phyloP scores from a whole-genome alignment of 2,797 vertebrate genomes.

The Paramormyrops hopkinsi region DNA sequence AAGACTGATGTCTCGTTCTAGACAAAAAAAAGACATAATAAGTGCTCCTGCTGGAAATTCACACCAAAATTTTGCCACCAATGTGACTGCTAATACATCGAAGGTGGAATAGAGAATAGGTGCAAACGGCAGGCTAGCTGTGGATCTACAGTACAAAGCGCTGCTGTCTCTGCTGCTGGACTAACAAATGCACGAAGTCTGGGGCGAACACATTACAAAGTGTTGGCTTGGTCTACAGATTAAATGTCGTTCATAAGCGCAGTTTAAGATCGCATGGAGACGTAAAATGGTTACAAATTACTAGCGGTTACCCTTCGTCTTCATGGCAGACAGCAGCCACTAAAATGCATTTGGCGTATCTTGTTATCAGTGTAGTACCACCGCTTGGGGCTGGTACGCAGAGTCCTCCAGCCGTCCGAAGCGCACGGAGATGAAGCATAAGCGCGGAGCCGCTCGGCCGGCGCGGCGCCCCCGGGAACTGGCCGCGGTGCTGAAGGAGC shows the following conservation, averaged over 20 bases:
- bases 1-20: not conserved
- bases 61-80: not conserved
- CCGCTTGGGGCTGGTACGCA: not conserved
- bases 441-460: not conserved
- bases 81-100: not conserved
- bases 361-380: not conserved
- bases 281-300: constrained; percentile 13
- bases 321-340: not conserved
- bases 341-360: not conserved
- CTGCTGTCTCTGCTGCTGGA: not conserved
- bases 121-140: not conserved
- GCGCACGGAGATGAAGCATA: not conserved
- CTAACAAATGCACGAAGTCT: not conserved
- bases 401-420: not conserved
- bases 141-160: not conserved
- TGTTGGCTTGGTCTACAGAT: not conserved
- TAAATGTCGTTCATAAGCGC: not conserved
- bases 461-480: constrained; percentile 38
- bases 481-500: constrained; percentile 56
- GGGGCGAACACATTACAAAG: not conserved
- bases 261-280: not conserved
- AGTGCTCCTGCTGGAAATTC: not conserved
- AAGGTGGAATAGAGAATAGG: not conserved
- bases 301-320: constrained; percentile 15
- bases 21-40: not conserved